Conservation (phyloP, 2,797 vertebrate genomes). For the Molossus alvarezi region DNA sequence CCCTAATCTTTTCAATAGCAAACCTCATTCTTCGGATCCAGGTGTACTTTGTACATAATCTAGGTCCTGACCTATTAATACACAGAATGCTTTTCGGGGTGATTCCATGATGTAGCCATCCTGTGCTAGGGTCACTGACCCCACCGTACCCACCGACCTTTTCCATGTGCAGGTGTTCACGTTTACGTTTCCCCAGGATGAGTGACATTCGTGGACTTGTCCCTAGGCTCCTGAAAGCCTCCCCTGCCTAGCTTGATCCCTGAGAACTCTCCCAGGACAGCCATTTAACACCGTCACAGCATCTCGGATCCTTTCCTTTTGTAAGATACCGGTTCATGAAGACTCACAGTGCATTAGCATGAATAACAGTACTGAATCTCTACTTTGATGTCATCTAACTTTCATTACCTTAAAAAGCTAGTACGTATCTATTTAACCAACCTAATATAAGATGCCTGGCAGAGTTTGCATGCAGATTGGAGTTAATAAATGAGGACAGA, state of each 20-base stretch:
- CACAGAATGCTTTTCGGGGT: neutral
- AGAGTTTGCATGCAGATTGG: neutral
- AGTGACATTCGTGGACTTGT: neutral
- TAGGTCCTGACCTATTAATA: neutral
- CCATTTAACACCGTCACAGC: neutral
- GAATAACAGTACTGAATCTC: neutral
- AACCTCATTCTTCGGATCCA: neutral
- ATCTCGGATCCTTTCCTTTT: neutral
- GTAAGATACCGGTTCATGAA: neutral
- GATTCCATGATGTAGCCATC: neutral
- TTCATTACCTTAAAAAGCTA: slow-evolving; percentile 27
- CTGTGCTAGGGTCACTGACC: neutral
- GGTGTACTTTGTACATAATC: neutral
- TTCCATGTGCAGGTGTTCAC: neutral
- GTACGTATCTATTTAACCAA: slow-evolving; percentile 48
- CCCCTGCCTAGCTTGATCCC: neutral
- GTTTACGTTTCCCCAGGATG: neutral
- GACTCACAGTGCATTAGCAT: neutral
- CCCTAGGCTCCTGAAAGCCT: neutral
- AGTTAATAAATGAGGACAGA: slow-evolving; percentile 54
- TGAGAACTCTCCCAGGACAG: neutral
- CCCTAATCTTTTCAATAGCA: neutral
- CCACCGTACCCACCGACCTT: fast-evolving
- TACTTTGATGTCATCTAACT: neutral
- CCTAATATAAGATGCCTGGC: slow-evolving; percentile 5